Conservation (phyloP, 35 echinoderm and acorn worm genomes). For the Holothuria glaberrima region DNA sequence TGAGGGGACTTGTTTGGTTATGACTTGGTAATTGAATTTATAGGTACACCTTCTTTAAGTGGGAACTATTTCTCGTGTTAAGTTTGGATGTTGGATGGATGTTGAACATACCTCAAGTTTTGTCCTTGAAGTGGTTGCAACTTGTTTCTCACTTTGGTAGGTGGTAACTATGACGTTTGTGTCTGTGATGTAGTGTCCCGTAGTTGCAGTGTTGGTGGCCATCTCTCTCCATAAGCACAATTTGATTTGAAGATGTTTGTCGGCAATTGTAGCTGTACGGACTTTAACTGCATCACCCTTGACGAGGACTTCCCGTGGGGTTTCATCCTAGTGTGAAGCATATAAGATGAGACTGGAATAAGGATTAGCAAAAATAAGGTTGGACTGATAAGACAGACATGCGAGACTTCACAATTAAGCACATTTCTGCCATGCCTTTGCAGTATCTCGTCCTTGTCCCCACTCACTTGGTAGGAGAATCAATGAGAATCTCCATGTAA, state of each 20-base stretch:
- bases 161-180: background rate
- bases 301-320: background rate
- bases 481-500: too few species aligned
- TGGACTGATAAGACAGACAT: too few species aligned
- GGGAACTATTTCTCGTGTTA: background rate
- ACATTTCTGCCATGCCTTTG: too few species aligned
- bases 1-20: background rate
- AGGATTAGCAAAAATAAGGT: too few species aligned
- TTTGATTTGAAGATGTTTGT: background rate
- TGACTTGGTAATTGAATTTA: background rate
- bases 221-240: background rate
- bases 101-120: background rate
- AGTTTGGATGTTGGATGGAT: background rate
- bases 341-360: background rate
- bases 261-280: background rate
- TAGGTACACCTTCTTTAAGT: background rate
- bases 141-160: background rate
- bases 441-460: too few species aligned
- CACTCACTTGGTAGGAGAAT: too few species aligned
- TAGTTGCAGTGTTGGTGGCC: background rate
- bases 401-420: too few species aligned
- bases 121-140: background rate
- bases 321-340: background rate
- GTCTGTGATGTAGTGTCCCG: background rate
- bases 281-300: background rate